A percentile compares a stretch with the other conserved stretches of the same genome.
phyloP scores from a whole-genome alignment of 2,888 invertebrate species.

The Phragmatobia fuliginosa region DNA sequence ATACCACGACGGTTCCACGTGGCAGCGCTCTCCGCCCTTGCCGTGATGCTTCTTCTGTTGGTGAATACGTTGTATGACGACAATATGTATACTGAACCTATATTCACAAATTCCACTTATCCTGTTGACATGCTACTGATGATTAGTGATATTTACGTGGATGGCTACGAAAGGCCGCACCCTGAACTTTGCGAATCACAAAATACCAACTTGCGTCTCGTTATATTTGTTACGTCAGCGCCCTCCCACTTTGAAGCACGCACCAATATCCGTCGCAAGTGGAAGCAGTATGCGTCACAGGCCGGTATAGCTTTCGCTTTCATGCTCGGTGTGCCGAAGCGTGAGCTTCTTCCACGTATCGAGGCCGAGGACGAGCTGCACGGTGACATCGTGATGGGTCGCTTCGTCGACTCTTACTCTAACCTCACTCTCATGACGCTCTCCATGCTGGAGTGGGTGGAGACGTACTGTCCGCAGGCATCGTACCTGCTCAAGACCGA shows the following conservation, averaged over 20 bases:
- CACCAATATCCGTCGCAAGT: conserved; percentile 92
- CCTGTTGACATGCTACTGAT: too few species aligned
- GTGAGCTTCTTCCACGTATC: conserved; percentile 81
- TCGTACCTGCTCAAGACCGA: conserved; percentile 93
- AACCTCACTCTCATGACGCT: conserved; percentile 94
- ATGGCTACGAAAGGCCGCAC: conserved; percentile 89
- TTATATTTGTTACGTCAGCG: conserved; percentile 91
- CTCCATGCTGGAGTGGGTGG: conserved; percentile 93
- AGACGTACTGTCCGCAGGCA: conserved; percentile 91
- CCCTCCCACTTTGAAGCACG: conserved; percentile 90
- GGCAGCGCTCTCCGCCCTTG: too few species aligned
- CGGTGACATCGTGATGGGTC: conserved; percentile 91
- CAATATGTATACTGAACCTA: too few species aligned
- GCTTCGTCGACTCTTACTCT: conserved; percentile 92
- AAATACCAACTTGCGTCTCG: conserved; percentile 87
- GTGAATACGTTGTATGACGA: too few species aligned
- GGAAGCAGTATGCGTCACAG: conserved; percentile 91
- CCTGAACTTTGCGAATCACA: conserved; percentile 89
- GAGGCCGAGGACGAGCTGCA: conserved; percentile 90
- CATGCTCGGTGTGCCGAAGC: conserved; percentile 86
- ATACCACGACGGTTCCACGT: too few species aligned
- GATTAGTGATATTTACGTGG: conserved; percentile 86
- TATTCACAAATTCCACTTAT: too few species aligned
- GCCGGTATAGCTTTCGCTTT: conserved; percentile 89
- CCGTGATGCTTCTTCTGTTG: too few species aligned